Percentiles rank a stretch among this genome's conserved stretches.
Conservation (phyloP, 2,797 vertebrate species). For the Rhodeus uyekii region DNA sequence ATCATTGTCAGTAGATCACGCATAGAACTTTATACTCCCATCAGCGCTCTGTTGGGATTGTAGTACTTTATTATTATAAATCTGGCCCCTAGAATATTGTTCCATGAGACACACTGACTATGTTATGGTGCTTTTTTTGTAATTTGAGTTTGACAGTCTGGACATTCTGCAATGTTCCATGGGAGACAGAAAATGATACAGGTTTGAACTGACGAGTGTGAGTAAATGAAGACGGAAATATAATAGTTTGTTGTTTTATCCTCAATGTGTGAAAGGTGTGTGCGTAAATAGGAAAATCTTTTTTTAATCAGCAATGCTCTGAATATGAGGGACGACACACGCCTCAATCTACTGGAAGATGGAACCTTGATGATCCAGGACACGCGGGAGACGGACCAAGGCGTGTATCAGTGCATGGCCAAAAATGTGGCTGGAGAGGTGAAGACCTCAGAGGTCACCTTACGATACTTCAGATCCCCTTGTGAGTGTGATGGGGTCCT, state of each 20-base stretch:
- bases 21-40: too few relatives aligned
- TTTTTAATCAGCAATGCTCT: slow-evolving; percentile 86
- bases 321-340: slow-evolving; percentile 94
- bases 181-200: not conserved
- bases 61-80: too few relatives aligned
- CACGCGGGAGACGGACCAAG: slow-evolving; percentile 94
- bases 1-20: too few relatives aligned
- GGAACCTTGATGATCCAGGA: slow-evolving; percentile 98
- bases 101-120: not conserved
- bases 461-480: slow-evolving; percentile 93
- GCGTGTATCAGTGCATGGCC: slow-evolving; percentile 98
- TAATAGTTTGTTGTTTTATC: not conserved
- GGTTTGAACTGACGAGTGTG: not conserved
- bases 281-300: not conserved
- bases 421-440: slow-evolving; percentile 96
- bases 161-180: not conserved
- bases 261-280: not conserved
- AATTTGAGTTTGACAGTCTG: not conserved
- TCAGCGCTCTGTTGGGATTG: too few relatives aligned
- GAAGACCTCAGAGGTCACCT: slow-evolving; percentile 94
- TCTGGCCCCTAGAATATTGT: not conserved
- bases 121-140: not conserved
- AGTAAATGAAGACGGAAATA: not conserved
- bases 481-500: slow-evolving; percentile 74
- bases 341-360: slow-evolving; percentile 94